Percentiles rank a stretch among this genome's conserved stretches.
Conservation (phyloP, 1,140 invertebrate genomes). For the Telenomus remus region DNA sequence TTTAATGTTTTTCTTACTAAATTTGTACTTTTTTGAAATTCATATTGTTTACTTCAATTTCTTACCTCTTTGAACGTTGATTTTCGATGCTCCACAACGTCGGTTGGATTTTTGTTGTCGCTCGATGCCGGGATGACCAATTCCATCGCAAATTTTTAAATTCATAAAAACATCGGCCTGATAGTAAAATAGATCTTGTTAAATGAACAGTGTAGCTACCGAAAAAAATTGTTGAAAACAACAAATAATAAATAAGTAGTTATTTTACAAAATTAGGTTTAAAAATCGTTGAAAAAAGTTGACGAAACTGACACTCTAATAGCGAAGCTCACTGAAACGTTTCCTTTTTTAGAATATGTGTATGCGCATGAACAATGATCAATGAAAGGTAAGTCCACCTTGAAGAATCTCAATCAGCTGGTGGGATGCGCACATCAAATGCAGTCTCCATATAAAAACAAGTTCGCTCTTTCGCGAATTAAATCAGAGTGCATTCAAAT, state of each 20-base stretch:
- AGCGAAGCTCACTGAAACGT: conserved; percentile 13
- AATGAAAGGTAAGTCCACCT: conserved; percentile 53
- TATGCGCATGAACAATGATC: conserved; percentile 44
- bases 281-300: no score
- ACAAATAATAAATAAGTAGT: no score
- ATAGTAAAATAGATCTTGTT: no score
- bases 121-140: no score
- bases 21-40: not conserved
- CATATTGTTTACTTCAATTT: no score
- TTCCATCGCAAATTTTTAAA: no score
- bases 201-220: no score
- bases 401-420: conserved; percentile 52
- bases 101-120: no score
- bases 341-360: conserved; percentile 46
- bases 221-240: no score
- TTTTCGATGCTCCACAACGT: conserved; percentile 69
- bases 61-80: conserved; percentile 77
- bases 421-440: conserved; percentile 53
- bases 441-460: conserved; percentile 33
- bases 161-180: no score
- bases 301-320: no score
- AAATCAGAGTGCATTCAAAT: not conserved
- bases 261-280: no score
- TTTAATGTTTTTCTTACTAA: not conserved
- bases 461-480: conserved; percentile 32